These are phyloP conservation scores for Drosophila quadrilineata DNA, from an alignment of 1,140 invertebrate species.

Conservation along the genomic window DNA sequence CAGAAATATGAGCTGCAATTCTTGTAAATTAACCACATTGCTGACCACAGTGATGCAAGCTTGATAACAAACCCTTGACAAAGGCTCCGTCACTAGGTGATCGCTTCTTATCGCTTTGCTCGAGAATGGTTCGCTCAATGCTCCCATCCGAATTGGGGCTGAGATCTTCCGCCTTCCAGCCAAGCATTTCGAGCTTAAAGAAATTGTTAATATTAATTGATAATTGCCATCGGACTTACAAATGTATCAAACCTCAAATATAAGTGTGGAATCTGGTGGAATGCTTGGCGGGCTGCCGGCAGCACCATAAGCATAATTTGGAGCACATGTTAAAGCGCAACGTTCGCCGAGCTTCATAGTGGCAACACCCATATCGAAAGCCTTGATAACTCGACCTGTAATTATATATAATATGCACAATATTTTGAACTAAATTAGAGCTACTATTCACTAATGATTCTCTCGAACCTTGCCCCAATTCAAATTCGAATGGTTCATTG, in stretches of 20 bases:
- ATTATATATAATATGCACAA: neutral
- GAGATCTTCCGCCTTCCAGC: constrained; percentile 93
- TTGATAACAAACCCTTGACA: constrained; percentile 86
- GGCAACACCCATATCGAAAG: constrained; percentile 96
- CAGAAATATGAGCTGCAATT: constrained; percentile 88
- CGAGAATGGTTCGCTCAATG: constrained; percentile 88
- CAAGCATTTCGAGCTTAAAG: constrained; percentile 90
- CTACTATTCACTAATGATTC: neutral
- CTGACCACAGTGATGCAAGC: neutral
- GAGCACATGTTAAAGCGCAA: constrained; percentile 90
- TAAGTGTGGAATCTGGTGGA: constrained; percentile 93
- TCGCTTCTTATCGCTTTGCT: constrained; percentile 83
- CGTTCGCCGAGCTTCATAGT: constrained; percentile 97
- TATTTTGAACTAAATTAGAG: constrained; percentile 2
- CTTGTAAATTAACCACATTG: constrained; percentile 50
- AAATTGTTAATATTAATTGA: neutral
- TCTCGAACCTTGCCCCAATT: constrained; percentile 88
- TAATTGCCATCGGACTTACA: neutral
- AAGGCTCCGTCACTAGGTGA: constrained; percentile 90
- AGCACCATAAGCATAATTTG: constrained; percentile 96
- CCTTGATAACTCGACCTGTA: constrained; percentile 92
- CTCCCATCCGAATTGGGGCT: constrained; percentile 91
- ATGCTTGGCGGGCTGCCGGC: constrained; percentile 93
- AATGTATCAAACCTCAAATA: constrained; percentile 90
- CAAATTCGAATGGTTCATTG: constrained; percentile 92